phyloP scores from a whole-genome alignment of 2,888 invertebrate species.

The Lottia scabra region DNA sequence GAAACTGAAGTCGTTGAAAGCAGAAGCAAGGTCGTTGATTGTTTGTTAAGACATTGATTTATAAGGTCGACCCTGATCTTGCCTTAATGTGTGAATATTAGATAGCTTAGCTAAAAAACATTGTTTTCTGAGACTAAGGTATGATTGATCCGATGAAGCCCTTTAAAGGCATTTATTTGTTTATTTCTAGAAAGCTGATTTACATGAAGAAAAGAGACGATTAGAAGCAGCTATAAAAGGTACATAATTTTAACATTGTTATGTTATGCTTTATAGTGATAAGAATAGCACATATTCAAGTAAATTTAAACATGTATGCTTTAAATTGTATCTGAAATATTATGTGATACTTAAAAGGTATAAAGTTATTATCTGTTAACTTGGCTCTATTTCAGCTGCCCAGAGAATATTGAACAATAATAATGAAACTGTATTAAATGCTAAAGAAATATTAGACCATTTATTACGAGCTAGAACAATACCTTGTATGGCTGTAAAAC shows the following conservation, averaged over 20 bases:
- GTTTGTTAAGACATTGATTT: no score
- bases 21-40: no score
- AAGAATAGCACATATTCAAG: no score
- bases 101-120: no score
- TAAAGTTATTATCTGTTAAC: neutral
- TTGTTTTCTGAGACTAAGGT: no score
- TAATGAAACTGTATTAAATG: constrained; percentile 47
- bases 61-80: no score
- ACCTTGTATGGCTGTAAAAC: constrained; percentile 43
- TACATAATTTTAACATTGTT: constrained; percentile 12
- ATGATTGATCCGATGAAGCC: no score
- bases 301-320: no score
- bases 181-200: constrained; percentile 37
- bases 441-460: constrained; percentile 49
- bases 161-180: neutral
- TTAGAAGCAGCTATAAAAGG: constrained; percentile 44
- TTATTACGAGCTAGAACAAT: constrained; percentile 45
- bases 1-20: no score
- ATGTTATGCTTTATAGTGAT: no score
- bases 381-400: constrained; percentile 40
- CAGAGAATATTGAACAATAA: constrained; percentile 45
- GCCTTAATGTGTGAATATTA: no score
- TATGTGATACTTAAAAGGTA: neutral
- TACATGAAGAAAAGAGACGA: constrained; percentile 38
- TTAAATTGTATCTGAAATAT: no score